A percentile compares a stretch with the other conserved stretches of the same genome.
These are phyloP conservation scores for Dysidea cf. avara DNA, from an alignment of 37 sponge, comb jelly and placozoan species.

Conservation along the genomic window DNA sequence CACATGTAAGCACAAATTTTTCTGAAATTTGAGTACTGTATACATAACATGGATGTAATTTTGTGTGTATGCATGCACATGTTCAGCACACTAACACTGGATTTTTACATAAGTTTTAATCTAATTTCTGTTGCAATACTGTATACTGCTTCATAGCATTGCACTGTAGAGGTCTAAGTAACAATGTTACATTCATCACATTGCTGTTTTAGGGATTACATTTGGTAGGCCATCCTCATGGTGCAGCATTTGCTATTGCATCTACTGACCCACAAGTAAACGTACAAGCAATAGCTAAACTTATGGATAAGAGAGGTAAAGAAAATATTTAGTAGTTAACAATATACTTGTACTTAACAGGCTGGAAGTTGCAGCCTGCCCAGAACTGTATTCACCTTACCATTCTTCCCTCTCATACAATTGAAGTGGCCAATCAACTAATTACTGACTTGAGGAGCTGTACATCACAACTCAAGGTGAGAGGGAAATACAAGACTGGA, in stretches of 20 bases:
- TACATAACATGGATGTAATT: too few species aligned
- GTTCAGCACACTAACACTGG: too few species aligned
- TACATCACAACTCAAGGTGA: too few species aligned
- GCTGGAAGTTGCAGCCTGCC: conserved; percentile 82
- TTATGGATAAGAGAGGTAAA: conserved; percentile 74
- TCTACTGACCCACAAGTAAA: conserved; percentile 42
- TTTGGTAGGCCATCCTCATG: conserved; percentile 59
- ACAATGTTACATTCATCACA: neutral
- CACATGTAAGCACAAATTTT: too few species aligned
- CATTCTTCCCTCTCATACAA: conserved; percentile 69
- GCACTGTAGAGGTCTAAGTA: neutral
- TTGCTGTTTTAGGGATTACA: conserved; percentile 41
- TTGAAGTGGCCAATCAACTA: conserved; percentile 39
- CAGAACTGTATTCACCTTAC: conserved; percentile 61
- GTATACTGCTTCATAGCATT: neutral
- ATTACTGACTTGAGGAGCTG: too few species aligned
- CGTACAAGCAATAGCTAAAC: conserved; percentile 75
- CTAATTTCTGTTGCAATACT: too few species aligned
- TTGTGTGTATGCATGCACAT: too few species aligned
- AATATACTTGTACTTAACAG: conserved; percentile 8
- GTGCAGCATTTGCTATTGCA: conserved; percentile 65
- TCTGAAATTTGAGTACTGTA: too few species aligned
- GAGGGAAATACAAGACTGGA: too few species aligned
- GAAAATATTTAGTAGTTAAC: neutral
- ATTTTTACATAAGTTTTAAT: too few species aligned